Base-by-base conservation (phyloP, 2,797 vertebrate species). In the Schizothorax lantsangensis region DNA sequence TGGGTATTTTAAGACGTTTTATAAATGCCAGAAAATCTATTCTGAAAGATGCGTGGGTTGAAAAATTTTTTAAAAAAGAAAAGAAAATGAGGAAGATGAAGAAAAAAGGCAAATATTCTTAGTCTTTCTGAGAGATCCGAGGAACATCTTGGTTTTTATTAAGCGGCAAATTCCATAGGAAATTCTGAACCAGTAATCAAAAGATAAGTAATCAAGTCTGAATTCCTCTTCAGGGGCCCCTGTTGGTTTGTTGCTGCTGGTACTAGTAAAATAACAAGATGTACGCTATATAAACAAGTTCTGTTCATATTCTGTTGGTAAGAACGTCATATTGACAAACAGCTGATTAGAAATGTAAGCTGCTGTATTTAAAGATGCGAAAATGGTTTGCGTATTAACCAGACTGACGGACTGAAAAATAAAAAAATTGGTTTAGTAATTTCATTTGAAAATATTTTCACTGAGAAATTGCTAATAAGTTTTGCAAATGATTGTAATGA, bases 11-110 rank as follows among this genome's bases (percentile, higher is more conserved):
- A 80, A 80, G 66, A 59, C 0, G 21, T 33, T 59, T 59, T 68
- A 72, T 59, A 85, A 85, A 85, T 85, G 84, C 77, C 84, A 85
- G 52, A 80, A 85, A 72, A 85, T 80, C 75, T 85, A 80, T 85
- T 85, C 54, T 80, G 84, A 85, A 79, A 79, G 52, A 62, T 85
- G 84, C 38, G 84, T 85, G 77, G 77, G 84, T n/a, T 59, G 45
- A n/a, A n/a, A 33, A 30, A 79, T n/a, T n/a, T n/a, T n/a, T n/a
- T n/a, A 26, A 79, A 38, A 77, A 84, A 6, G 62, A 6, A 2
- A 9, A 30, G 49, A 79, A 85, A 85, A 85, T 72, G 66, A 72
- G 14, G 21, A 17, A 79, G 52, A 81, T 69, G 21, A 81, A 69
- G 30, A 52, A 69, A 78, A 84, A 82, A 54, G 5, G 30, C n/a